Conservation (phyloP, 2,113 vertebrate species). For the Seriola aureovittata region DNA sequence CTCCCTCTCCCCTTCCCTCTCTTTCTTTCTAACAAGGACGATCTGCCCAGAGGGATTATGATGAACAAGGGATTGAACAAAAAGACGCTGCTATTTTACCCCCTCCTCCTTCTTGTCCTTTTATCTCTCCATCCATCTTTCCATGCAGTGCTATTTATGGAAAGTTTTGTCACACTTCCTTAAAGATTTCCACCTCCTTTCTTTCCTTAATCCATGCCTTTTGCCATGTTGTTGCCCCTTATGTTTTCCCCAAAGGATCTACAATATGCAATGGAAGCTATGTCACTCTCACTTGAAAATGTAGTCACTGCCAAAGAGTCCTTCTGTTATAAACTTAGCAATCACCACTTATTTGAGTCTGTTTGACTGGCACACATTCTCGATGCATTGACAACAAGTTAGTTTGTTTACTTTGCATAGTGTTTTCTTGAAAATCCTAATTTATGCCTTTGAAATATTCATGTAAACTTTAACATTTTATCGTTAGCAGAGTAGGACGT, state of each 20-base stretch:
- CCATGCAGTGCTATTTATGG: constrained; percentile 56
- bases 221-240: constrained; percentile 14
- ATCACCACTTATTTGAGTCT: neutral
- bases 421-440: constrained; percentile 22
- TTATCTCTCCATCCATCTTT: constrained; percentile 58
- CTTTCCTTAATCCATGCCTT: constrained; percentile 15
- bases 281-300: constrained; percentile 22
- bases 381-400: constrained; percentile 4
- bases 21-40: constrained; percentile 62
- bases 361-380: constrained; percentile 4
- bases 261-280: constrained; percentile 72
- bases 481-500: neutral
- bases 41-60: constrained; percentile 65
- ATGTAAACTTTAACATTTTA: constrained; percentile 1
- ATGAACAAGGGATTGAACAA: constrained; percentile 67
- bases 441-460: constrained; percentile 10
- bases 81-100: constrained; percentile 70
- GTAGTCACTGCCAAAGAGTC: constrained; percentile 51
- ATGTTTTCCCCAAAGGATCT: constrained; percentile 41
- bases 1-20: constrained; percentile 22
- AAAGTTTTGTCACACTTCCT: constrained; percentile 49
- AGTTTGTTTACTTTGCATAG: neutral
- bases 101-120: constrained; percentile 41
- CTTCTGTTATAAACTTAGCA: constrained; percentile 28
- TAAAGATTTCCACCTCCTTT: constrained; percentile 34